A percentile compares a stretch with the other conserved stretches of the same genome.
phyloP scores from a whole-genome alignment of 2,888 invertebrate genomes.

The Himalopsyche kuldschensis region DNA sequence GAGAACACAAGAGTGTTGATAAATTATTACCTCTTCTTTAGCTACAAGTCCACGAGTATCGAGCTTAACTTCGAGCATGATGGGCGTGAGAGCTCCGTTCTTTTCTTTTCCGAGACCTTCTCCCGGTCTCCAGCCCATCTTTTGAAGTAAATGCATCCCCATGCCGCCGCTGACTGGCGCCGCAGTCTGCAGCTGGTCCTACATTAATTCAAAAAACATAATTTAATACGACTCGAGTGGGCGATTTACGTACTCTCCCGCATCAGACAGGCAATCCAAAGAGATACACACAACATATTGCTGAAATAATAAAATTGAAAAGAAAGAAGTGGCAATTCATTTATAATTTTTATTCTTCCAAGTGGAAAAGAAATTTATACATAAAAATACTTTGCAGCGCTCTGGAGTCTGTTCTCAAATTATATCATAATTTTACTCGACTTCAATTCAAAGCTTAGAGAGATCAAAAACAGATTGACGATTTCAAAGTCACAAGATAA shows the following conservation, averaged over 20 bases:
- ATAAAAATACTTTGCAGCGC: too few species aligned
- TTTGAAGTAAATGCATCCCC: constrained; percentile 95
- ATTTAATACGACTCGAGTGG: neutral
- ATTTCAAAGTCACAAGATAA: too few species aligned
- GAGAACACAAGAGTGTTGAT: neutral
- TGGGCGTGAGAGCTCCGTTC: constrained; percentile 86
- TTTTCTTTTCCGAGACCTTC: constrained; percentile 96
- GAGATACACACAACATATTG: neutral
- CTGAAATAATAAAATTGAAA: neutral
- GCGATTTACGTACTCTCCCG: neutral
- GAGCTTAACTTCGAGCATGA: constrained; percentile 91
- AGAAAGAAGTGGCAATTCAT: neutral
- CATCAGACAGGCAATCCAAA: neutral
- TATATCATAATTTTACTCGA: too few species aligned
- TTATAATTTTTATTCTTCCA: too few species aligned
- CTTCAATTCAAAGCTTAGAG: too few species aligned
- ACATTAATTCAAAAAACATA: constrained; percentile 44
- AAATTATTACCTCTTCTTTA: constrained; percentile 64
- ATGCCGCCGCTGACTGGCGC: constrained; percentile 91
- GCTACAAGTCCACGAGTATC: constrained; percentile 89
- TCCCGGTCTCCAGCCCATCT: constrained; percentile 99
- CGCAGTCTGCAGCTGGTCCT: constrained; percentile 91
- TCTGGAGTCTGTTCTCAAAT: too few species aligned
- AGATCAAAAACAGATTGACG: too few species aligned
- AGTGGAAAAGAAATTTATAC: too few species aligned